Percentiles rank a stretch among this genome's conserved stretches.
phyloP scores from a whole-genome alignment of 2,888 invertebrate genomes.

The Tortrix viridana region DNA sequence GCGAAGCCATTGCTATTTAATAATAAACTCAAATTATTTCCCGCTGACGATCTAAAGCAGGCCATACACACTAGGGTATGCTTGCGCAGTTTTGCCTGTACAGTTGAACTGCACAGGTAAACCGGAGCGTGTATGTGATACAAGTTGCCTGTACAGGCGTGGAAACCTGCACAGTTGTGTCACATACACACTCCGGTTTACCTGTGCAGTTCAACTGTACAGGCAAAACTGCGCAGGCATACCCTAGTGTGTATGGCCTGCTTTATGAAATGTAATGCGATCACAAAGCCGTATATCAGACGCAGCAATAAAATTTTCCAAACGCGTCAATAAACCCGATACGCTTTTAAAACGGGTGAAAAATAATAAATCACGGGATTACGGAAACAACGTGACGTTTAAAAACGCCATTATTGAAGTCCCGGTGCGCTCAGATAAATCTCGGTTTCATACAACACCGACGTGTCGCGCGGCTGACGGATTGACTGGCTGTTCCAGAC shows the following conservation, averaged over 20 bases:
- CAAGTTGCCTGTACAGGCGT: too few species aligned
- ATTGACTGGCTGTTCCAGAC: constrained; percentile 43
- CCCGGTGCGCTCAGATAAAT: constrained; percentile 25
- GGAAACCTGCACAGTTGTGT: too few species aligned
- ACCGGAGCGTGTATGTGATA: too few species aligned
- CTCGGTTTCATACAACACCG: constrained; percentile 36
- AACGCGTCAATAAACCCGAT: constrained; percentile 27
- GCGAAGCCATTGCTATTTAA: too few species aligned
- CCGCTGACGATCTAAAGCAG: constrained; percentile 12
- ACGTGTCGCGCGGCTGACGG: constrained; percentile 43
- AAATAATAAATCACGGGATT: constrained; percentile 37
- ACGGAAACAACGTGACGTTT: constrained; percentile 35
- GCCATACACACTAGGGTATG: too few species aligned
- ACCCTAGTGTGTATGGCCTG: too few species aligned
- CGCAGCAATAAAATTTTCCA: constrained; percentile 18
- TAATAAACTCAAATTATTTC: background rate
- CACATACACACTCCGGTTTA: too few species aligned
- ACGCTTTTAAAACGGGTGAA: constrained; percentile 25
- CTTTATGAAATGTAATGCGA: background rate
- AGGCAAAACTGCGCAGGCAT: too few species aligned
- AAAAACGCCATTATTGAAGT: constrained; percentile 34
- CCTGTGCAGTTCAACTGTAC: too few species aligned
- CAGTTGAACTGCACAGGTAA: too few species aligned
- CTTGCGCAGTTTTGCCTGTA: too few species aligned
- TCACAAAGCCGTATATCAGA: constrained; percentile 3